These are phyloP conservation scores for Turdus rufiventris DNA, from an alignment of 2,113 vertebrate genomes.

Conservation along the genomic window DNA sequence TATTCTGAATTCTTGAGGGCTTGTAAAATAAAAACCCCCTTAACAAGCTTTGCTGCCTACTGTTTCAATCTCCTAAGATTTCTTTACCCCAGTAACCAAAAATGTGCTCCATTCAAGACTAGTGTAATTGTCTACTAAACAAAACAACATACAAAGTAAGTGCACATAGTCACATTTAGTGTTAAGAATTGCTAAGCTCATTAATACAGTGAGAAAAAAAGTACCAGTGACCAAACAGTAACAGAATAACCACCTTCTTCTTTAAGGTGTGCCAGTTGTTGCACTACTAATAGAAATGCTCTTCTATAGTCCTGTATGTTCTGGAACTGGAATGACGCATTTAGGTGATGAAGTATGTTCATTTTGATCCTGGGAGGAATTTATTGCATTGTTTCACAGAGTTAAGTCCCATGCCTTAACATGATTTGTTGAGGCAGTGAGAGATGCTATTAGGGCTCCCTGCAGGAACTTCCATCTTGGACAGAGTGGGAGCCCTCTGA, in stretches of 20 bases:
- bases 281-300: background rate
- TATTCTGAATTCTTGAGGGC: constrained; percentile 58
- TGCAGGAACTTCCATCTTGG: background rate
- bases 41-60: constrained; percentile 68
- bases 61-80: constrained; percentile 63
- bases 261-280: background rate
- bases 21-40: constrained; percentile 61
- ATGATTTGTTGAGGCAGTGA: background rate
- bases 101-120: constrained; percentile 35
- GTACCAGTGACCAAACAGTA: background rate
- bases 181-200: constrained; percentile 29
- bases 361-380: background rate
- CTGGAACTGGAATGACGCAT: background rate
- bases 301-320: background rate
- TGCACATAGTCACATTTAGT: background rate
- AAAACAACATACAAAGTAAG: constrained; percentile 17
- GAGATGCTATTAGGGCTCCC: background rate
- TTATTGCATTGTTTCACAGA: background rate
- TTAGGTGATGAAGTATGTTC: background rate
- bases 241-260: constrained; percentile 6
- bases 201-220: background rate
- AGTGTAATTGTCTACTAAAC: constrained; percentile 37
- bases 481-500: background rate
- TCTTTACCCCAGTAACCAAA: constrained; percentile 57
- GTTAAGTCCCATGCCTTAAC: background rate